These are phyloP conservation scores for Pollenia amentaria DNA, from an alignment of 2,888 invertebrate species.

Conservation along the genomic window DNA sequence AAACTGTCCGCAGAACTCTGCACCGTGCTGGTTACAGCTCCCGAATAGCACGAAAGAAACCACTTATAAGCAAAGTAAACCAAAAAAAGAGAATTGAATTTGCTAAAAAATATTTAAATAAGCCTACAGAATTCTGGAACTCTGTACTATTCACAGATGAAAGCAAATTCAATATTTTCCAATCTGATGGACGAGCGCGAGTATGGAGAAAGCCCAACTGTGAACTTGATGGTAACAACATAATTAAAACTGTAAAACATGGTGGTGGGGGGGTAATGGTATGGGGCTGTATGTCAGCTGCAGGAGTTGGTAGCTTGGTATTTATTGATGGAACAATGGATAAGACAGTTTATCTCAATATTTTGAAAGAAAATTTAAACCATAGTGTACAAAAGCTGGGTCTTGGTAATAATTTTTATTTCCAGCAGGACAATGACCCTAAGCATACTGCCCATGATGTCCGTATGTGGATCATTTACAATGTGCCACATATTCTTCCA, in stretches of 20 bases:
- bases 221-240: background rate
- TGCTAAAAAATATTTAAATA: too few relatives aligned
- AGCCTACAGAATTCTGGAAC: background rate
- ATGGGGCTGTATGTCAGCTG: background rate
- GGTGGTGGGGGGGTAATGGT: background rate
- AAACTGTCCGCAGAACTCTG: constrained; percentile 1
- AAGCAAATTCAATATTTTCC: constrained; percentile 5
- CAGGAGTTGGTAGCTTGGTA: background rate
- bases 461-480: background rate
- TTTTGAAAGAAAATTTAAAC: background rate
- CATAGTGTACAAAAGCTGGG: background rate
- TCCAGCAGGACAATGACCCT: too few relatives aligned
- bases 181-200: background rate
- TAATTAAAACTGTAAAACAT: background rate
- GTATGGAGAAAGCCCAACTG: constrained; percentile 4
- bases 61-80: too few relatives aligned
- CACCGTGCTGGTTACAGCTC: too few relatives aligned
- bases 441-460: background rate
- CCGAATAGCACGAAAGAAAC: too few relatives aligned
- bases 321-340: constrained; percentile 24
- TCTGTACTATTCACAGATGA: background rate
- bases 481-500: background rate
- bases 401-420: background rate
- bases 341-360: background rate
- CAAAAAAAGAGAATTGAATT: too few relatives aligned